These are phyloP conservation scores for Achatina immaculata DNA, from an alignment of 1,140 invertebrate genomes.

Conservation along the genomic window DNA sequence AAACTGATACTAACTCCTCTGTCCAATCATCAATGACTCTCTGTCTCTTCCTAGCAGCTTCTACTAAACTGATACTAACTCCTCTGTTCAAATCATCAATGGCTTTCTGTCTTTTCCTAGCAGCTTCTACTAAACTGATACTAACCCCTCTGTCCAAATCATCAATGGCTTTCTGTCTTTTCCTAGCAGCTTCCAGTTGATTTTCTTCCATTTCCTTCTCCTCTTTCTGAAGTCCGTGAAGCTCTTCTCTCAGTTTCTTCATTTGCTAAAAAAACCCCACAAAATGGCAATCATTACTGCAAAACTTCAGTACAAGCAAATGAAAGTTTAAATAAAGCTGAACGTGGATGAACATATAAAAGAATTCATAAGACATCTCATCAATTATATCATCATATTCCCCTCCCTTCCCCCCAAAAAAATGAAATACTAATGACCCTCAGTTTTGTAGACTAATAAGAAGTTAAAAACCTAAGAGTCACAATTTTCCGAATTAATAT, in stretches of 20 bases:
- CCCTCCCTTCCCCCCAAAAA: too few relatives aligned
- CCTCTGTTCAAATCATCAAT: conserved; percentile 67
- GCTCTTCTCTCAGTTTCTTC: conserved; percentile 50
- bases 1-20: conserved; percentile 66
- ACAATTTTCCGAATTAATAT: too few relatives aligned
- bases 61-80: conserved; percentile 63
- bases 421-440: too few relatives aligned
- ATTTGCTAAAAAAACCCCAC: conserved; percentile 47
- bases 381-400: too few relatives aligned
- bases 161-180: conserved; percentile 64
- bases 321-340: too few relatives aligned
- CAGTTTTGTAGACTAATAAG: too few relatives aligned
- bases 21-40: conserved; percentile 67
- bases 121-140: conserved; percentile 57
- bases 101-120: conserved; percentile 61
- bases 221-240: conserved; percentile 55
- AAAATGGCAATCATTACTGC: background rate
- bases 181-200: conserved; percentile 60
- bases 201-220: conserved; percentile 60
- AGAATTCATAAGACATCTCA: too few relatives aligned
- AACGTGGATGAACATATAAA: too few relatives aligned
- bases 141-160: conserved; percentile 67
- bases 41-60: conserved; percentile 59
- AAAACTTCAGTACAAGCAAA: too few relatives aligned
- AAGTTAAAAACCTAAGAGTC: too few relatives aligned